Evolutionary conservation across 30 jellyfish, hydroid and myxozoan genomes (phyloP), one percentile per base, ranked within the genome.

Genomic region (Cassiopea andromeda): DNA sequence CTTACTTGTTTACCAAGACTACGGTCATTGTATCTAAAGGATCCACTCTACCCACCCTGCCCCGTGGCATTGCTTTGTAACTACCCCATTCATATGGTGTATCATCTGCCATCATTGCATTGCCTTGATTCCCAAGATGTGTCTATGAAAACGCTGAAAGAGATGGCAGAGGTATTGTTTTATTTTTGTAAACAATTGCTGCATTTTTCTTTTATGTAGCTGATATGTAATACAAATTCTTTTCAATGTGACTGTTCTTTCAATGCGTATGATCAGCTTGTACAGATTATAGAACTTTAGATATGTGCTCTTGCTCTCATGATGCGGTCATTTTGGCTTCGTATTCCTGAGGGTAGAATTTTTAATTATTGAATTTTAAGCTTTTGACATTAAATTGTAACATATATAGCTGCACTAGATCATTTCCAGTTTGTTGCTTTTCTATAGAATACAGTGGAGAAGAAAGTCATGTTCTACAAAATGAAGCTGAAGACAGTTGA

Each of bases 61-160:
- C 99, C 99, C 0, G 97, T 95, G 44, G 90, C 97, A 17, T 87
- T 87, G 46, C 89, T 95, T 70, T 91, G 98, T 87, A 95, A 95
- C 66, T 95, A 95, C 78, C 76, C 98, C 1, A 83, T 93, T 48
- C 91, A 86, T 77, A 68, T 95, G 82, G 84, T 95, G 64, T 95
- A 87, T 61, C 99, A 95, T 69, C 84, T 95, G 19, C 99, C 98
- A 43, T n/a, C 78, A 1, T 75, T 95, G 1, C 69, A 61, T 27
- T 75, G 79, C 17, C 84, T 95, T 69, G 99, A 95, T 79, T 87
- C 98, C 7, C 68, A 77, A 69, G 99, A 95, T 59, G 96, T 95
- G 5, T 91, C 99, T 6, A 85, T 69, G 58, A 92, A 87, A 49
- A 6, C 89, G 3, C 85, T 95, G 80, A 95, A 92, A 75, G 95